Percentiles rank a stretch among this genome's conserved stretches.
Evolutionary conservation across 2,888 invertebrate genomes (phyloP).

Genomic region (Lissonota sp.): DNA sequence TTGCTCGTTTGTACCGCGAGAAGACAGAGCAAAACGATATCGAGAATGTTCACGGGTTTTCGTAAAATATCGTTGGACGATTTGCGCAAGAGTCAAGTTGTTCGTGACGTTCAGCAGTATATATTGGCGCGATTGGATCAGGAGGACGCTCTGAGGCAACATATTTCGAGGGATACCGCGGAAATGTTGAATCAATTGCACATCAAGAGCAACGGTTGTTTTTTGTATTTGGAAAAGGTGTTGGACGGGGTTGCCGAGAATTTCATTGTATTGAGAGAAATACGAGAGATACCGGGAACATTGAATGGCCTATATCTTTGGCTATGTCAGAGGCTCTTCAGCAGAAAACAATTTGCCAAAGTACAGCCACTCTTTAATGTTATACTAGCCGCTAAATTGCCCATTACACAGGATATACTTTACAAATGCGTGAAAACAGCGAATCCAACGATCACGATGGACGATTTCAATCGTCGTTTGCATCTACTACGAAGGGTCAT

Average conservation of each 20-base stretch:
- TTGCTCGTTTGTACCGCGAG: conserved; percentile 95
- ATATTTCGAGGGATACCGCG: conserved; percentile 95
- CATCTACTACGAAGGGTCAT: conserved; percentile 90
- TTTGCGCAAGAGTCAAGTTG: conserved; percentile 94
- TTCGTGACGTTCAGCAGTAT: conserved; percentile 97
- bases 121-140: conserved; percentile 95
- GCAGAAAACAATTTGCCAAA: conserved; percentile 94
- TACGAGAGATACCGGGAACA: conserved; percentile 97
- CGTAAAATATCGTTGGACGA: conserved; percentile 97
- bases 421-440: conserved; percentile 93
- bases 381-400: conserved; percentile 93
- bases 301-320: conserved; percentile 97
- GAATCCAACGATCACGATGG: conserved; percentile 90
- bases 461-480: conserved; percentile 92
- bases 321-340: conserved; percentile 96
- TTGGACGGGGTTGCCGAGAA: conserved; percentile 97
- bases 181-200: conserved; percentile 97
- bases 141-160: conserved; percentile 94
- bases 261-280: conserved; percentile 95
- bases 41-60: conserved; percentile 93
- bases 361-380: conserved; percentile 93
- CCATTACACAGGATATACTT: conserved; percentile 92
- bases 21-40: conserved; percentile 92
- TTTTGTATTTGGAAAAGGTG: conserved; percentile 93
- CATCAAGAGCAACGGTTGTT: conserved; percentile 97